Evolutionary conservation across 2,113 vertebrate genomes (phyloP).

Genomic region (Arizona elegans): DNA sequence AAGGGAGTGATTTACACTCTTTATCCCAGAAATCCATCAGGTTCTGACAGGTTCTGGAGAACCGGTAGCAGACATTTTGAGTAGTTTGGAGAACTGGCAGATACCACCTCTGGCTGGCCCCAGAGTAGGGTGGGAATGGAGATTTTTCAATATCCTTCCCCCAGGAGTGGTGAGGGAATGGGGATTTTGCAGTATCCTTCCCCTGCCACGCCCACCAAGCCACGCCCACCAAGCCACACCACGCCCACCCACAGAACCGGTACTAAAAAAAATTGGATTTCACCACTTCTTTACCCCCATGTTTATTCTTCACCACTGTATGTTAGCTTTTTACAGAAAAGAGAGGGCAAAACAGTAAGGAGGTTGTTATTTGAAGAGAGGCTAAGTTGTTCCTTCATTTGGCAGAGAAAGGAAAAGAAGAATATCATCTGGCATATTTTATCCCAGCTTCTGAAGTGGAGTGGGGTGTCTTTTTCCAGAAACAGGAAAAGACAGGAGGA

Average conservation of each 20-base stretch:
- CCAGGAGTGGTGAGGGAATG: no score
- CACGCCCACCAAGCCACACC: no score
- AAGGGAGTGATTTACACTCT: not conserved
- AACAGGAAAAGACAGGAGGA: not conserved
- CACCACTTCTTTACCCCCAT: not conserved
- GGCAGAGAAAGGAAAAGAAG: not conserved
- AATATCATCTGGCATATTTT: not conserved
- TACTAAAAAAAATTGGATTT: no score
- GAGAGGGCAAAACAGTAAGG: not conserved
- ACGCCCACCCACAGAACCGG: no score
- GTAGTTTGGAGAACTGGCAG: no score
- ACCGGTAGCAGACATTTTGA: no score
- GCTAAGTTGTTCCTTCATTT: not conserved
- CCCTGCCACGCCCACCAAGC: no score
- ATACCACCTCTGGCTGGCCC: no score
- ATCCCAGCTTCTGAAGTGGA: not conserved
- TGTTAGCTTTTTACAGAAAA: not conserved
- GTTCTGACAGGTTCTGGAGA: no score
- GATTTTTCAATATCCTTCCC: no score
- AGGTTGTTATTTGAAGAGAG: not conserved
- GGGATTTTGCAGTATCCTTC: no score
- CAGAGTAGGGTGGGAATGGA: no score
- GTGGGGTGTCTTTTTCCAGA: not conserved
- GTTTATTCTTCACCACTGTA: not conserved
- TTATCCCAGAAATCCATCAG: not conserved